These are phyloP conservation scores for Marasmarcha lunaedactyla DNA, from an alignment of 2,888 invertebrate genomes.

Conservation along the genomic window DNA sequence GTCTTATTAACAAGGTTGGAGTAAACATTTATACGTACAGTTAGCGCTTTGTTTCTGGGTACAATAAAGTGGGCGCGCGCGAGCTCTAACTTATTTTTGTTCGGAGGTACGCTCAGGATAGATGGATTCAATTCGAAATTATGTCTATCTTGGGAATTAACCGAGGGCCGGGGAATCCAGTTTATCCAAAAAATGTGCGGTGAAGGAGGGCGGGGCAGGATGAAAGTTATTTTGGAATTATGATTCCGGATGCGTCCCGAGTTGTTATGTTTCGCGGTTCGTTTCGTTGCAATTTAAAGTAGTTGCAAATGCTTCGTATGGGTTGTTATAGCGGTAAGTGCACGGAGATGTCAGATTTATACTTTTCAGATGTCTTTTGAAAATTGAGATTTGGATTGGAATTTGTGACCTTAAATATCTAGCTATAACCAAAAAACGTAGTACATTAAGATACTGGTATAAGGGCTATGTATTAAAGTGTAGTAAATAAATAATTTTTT, in stretches of 20 bases:
- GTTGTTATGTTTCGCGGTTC: conserved; percentile 62
- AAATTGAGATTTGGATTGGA: conserved; percentile 4
- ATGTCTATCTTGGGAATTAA: conserved; percentile 72
- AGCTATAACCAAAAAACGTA: too few relatives aligned
- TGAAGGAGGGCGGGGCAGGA: conserved; percentile 28
- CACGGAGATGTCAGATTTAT: conserved; percentile 5
- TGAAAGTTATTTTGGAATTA: conserved; percentile 68
- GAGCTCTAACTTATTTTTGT: conserved; percentile 61
- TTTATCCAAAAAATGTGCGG: conserved; percentile 63
- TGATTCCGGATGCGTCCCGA: conserved; percentile 67
- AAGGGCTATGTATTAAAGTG: too few relatives aligned
- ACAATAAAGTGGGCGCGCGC: conserved; percentile 46
- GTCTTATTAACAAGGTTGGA: background rate
- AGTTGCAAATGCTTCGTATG: conserved; percentile 40
- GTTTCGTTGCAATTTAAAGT: conserved; percentile 52
- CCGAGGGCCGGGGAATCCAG: conserved; percentile 64
- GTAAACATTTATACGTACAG: conserved; percentile 1
- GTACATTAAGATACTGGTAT: too few relatives aligned
- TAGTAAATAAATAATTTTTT: too few relatives aligned
- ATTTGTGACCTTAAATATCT: too few relatives aligned
- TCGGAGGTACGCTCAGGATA: conserved; percentile 61
- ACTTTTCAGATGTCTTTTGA: conserved; percentile 5
- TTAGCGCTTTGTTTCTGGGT: conserved; percentile 28
- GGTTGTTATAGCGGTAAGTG: conserved; percentile 22
- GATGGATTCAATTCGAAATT: conserved; percentile 73